Evolutionary conservation across 1,140 invertebrate species (phyloP).

Genomic region (Eriosoma lanigerum): DNA sequence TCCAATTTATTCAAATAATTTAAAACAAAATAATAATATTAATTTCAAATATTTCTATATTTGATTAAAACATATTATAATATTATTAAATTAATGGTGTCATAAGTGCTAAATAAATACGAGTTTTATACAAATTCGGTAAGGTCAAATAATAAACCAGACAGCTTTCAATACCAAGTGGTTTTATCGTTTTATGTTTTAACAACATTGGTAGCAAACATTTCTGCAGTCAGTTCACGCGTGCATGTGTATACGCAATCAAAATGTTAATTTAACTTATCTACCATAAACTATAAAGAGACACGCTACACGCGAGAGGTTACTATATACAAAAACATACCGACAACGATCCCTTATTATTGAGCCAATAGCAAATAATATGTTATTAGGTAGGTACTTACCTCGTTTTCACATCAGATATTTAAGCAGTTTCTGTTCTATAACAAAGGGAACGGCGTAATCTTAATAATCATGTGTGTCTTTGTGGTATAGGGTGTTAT

Average conservation of each 20-base stretch:
- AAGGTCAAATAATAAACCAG: not conserved
- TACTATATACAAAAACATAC: not conserved
- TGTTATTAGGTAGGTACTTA: not conserved
- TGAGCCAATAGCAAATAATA: not conserved
- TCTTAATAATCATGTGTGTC: not conserved
- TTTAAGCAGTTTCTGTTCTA: not conserved
- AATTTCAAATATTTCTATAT: not conserved
- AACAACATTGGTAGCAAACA: not conserved
- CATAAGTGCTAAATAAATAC: too few species aligned
- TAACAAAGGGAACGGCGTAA: not conserved
- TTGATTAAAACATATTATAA: too few species aligned
- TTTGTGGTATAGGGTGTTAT: not conserved
- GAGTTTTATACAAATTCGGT: conserved; percentile 31
- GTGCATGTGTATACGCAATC: not conserved
- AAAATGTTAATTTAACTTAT: conserved; percentile 50
- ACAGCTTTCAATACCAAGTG: conserved; percentile 18
- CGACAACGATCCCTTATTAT: not conserved
- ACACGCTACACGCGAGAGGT: not conserved
- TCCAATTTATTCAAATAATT: not conserved
- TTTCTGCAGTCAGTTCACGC: not conserved
- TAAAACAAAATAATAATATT: not conserved
- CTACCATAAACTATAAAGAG: not conserved
- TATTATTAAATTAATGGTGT: not conserved
- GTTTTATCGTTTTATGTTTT: not conserved
- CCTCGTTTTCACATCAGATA: not conserved